Evolutionary conservation across 2,113 vertebrate species (phyloP).

Genomic region (Gallinago media): DNA sequence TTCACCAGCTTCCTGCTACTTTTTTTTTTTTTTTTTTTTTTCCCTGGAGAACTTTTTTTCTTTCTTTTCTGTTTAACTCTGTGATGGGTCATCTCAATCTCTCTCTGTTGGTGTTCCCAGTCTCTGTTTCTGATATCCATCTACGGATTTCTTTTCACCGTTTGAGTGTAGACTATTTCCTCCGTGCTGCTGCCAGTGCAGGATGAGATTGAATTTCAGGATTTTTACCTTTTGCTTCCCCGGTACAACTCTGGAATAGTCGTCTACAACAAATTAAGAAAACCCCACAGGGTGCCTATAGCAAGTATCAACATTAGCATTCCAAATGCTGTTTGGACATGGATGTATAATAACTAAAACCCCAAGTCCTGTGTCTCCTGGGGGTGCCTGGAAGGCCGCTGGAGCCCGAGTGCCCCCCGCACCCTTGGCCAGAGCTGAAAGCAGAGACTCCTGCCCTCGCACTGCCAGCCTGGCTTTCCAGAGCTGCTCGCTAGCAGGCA

Average conservation of each 20-base stretch:
- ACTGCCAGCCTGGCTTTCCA: background rate
- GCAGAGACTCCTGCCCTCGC: background rate
- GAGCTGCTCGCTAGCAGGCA: background rate
- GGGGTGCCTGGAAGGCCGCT: background rate
- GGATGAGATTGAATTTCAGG: background rate
- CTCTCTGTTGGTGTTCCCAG: rapidly evolving
- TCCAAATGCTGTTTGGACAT: background rate
- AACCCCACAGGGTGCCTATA: rapidly evolving
- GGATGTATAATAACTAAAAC: too few relatives aligned
- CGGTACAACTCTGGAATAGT: background rate
- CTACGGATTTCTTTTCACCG: background rate
- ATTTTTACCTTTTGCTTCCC: background rate
- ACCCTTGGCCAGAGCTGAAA: background rate
- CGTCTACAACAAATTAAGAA: background rate
- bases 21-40: background rate
- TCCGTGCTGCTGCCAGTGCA: rapidly evolving
- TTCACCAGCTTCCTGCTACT: background rate
- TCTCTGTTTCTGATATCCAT: background rate
- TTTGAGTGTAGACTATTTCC: background rate
- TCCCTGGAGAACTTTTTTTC: background rate
- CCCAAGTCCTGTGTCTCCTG: rapidly evolving
- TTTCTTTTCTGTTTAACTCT: background rate
- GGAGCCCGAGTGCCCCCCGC: background rate
- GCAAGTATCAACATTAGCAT: background rate
- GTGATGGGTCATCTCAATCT: background rate